Base-by-base conservation (phyloP, 2,797 vertebrate genomes). In the Chiroxiphia lanceolata region DNA sequence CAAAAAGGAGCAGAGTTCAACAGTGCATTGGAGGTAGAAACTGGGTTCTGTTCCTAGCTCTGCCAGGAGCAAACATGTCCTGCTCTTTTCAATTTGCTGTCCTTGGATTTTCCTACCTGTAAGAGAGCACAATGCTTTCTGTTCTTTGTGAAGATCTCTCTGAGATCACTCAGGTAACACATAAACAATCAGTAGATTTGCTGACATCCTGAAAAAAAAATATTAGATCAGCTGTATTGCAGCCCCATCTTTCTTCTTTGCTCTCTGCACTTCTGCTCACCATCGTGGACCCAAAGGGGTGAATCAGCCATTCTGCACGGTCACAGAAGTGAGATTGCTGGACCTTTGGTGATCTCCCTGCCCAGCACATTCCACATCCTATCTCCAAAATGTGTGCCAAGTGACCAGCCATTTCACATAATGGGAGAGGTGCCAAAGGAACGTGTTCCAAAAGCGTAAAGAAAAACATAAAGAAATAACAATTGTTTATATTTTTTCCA, bases 1-100 rank as follows among this genome's bases (percentile, higher is more conserved):
- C 17, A 20, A 40, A 40, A 10, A 9, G 22, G 5, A 64, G 9
- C 29, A 11, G 14, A 31, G 26, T 48, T 78, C 22, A 63, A 1
- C 11, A 51, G 21, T 9, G 34, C 6, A 19, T 33, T 20, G 51
- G 7, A 25, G 5, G 17, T 48, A 36, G 60, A 84, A 70, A 38
- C 8, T n/a, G n/a, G 11, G 10, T 59, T 31, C 10, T 50, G 1
- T 70, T 67, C 53, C 47, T 27, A n/a, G 15, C 16, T 74, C 65
- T 67, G 36, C 22, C 25, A 3, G 1, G 23, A 7, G 1, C 45
- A 70, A 61, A 68, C 0, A 0, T 13, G 4, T 64, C 20, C 18
- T 53, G 14, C 4, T 72, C 50, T 31, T 83, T 83, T 71, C 59
- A 20, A 21, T 60, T 53, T 38, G n/a, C 34, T 68, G 5, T 51